Evolutionary conservation across 2,797 vertebrate genomes (phyloP), one percentile per base, ranked within the genome.

Genomic region (Acipenser transmontanus): DNA sequence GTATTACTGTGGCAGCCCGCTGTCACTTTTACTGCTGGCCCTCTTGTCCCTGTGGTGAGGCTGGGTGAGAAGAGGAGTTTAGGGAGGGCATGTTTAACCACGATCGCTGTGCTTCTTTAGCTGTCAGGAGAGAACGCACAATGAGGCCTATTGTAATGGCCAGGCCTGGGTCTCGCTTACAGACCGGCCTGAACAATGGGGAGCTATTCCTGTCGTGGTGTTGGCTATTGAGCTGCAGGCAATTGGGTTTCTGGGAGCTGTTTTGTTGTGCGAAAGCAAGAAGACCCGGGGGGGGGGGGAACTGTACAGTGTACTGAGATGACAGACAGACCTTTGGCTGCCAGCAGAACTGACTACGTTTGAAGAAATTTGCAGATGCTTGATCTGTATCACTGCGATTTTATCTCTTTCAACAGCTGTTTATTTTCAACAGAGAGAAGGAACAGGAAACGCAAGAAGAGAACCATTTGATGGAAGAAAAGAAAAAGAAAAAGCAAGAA

Each of bases 401-500:
- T n/a, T 8, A 6, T 12, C 2, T 10, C 2, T 59, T 34, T 60
- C 6, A n/a, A 8, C 12, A 17, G 12, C 8, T 9, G 7, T 13
- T 48, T 64, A 7, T 17, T 50, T 10, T 73, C 68, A 54, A 50
- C 66, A 90, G 87, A 82, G 91, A 91, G 84, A 85, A 87, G 82
- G 85, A 88, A 81, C 82, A 81, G 82, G 85, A 86, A 88, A 86
- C 85, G 87, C 85, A 84, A 89, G 80, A 84, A 89, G 91, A 91
- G 91, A 86, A 91, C 85, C 91, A 78, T 92, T 92, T 92, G 90
- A 92, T 92, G 91, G 91, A 92, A 92, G 91, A 92, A 91, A 91
- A 91, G 91, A 92, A 89, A 92, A 92, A 91, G 90, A 91, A 91
- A 90, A 91, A 90, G 87, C 89, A 91, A 88, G 90, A 92, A 89